Evolutionary conservation across 2,888 invertebrate genomes (phyloP), one percentile per base, ranked within the genome.

Genomic region (Mylabris sibirica): DNA sequence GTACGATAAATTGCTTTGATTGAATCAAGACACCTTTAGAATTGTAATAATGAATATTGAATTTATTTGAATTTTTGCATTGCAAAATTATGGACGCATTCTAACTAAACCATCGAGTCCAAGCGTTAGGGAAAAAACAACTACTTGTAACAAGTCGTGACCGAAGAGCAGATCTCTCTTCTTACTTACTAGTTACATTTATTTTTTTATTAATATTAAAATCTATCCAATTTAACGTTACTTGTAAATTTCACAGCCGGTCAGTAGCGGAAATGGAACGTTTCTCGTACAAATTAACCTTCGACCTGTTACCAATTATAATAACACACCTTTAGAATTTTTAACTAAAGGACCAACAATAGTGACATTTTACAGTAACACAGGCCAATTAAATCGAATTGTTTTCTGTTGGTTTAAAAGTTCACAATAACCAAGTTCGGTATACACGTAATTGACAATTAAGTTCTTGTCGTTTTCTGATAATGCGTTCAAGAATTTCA

Each of bases 241-340:
- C 1, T 38, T 14, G 38, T 35, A 9, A 72, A 74, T 76, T 78
- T 78, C 77, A 77, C 78, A 78, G 77, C 77, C 77, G 76, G 75
- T 71, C 76, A 77, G 72, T 72, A 75, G 72, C 74, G 66, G 73
- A 75, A 73, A 72, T 72, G 72, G 72, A 69, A 66, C 71, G 74
- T 72, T 74, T 74, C 76, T 78, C 76, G 76, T 77, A 76, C 77
- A 75, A 76, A 64, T 73, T 74, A 72, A 77, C 76, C 78, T 77
- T 68, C 74, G 77, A 72, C 67, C 70, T 68, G 71, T 44, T 68
- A 70, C 66, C 67, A 66, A 68, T 72, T 72, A 68, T 60, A 30
- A 65, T 65, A 62, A 0, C 67, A 64, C 70, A 68, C 70, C 62
- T 68, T 60, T 59, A 35, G 61, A 38, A 35, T 60, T 64, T 64